A percentile compares a stretch with the other conserved stretches of the same genome.
phyloP scores from a whole-genome alignment of 2,113 vertebrate species.

The Actenoides lindsayi region DNA sequence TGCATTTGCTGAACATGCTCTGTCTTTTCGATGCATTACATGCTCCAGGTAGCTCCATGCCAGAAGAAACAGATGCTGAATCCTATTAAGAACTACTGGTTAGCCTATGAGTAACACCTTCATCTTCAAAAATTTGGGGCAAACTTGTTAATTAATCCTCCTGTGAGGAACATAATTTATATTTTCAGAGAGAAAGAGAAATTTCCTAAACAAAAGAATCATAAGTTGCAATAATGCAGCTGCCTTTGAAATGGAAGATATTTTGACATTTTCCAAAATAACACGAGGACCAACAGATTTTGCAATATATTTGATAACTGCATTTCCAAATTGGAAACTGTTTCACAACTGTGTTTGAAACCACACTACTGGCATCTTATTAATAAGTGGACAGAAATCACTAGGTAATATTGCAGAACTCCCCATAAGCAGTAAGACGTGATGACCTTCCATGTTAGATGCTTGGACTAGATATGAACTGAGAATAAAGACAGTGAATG shows the following conservation, averaged over 20 bases:
- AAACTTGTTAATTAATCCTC: neutral
- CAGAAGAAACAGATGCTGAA: neutral
- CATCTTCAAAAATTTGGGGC: neutral
- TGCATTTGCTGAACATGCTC: neutral
- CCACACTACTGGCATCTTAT: neutral
- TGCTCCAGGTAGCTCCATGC: neutral
- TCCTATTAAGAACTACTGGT: neutral
- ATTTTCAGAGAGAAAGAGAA: neutral
- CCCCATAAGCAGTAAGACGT: rapidly evolving
- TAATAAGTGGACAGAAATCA: neutral
- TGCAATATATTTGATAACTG: neutral
- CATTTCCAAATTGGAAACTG: neutral
- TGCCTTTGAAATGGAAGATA: neutral
- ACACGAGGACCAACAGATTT: neutral
- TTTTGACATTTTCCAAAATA: neutral
- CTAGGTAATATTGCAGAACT: neutral
- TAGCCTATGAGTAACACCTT: neutral
- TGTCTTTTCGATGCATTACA: neutral
- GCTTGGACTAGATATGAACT: neutral
- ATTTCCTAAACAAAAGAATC: neutral
- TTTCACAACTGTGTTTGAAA: neutral
- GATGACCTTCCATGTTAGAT: neutral
- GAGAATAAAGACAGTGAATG: neutral
- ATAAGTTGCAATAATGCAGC: neutral
- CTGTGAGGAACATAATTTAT: neutral